These are phyloP conservation scores for Apteryx owenii DNA, from an alignment of 2,113 vertebrate genomes.

Conservation along the genomic window DNA sequence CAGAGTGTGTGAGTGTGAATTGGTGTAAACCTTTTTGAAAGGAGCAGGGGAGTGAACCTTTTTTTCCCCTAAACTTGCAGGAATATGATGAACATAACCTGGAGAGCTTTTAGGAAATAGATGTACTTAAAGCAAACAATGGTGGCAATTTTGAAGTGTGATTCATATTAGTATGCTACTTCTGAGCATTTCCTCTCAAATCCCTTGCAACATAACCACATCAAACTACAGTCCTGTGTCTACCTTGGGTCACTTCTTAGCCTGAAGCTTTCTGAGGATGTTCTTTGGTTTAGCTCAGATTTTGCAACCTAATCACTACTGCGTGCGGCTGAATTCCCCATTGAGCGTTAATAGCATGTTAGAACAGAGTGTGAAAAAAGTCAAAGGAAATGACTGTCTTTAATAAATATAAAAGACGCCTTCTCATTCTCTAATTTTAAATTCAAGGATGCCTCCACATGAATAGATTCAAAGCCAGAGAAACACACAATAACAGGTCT, in stretches of 20 bases:
- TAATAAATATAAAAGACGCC: conserved; percentile 8
- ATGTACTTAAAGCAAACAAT: neutral
- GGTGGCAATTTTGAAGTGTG: neutral
- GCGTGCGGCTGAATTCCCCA: neutral
- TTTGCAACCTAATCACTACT: conserved; percentile 19
- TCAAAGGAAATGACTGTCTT: conserved; percentile 18
- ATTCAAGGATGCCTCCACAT: neutral
- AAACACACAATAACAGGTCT: conserved; percentile 41
- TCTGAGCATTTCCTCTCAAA: conserved; percentile 15
- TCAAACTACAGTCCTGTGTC: neutral
- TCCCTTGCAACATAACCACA: neutral
- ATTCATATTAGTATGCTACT: neutral
- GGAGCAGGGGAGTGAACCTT: accelerated
- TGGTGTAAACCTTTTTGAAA: neutral
- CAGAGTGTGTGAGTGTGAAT: neutral
- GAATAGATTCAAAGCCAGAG: conserved; percentile 34
- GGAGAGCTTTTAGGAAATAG: neutral
- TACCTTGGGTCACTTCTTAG: neutral
- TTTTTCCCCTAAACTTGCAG: neutral
- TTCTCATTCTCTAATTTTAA: conserved; percentile 36
- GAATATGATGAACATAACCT: neutral
- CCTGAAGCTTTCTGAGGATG: neutral
- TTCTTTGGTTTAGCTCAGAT: neutral
- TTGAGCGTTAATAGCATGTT: neutral
- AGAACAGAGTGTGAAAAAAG: conserved; percentile 22